Percentiles rank a stretch among this genome's conserved stretches.
These are phyloP conservation scores for Lepidostoma basale DNA, from an alignment of 1,140 invertebrate species.

Conservation along the genomic window DNA sequence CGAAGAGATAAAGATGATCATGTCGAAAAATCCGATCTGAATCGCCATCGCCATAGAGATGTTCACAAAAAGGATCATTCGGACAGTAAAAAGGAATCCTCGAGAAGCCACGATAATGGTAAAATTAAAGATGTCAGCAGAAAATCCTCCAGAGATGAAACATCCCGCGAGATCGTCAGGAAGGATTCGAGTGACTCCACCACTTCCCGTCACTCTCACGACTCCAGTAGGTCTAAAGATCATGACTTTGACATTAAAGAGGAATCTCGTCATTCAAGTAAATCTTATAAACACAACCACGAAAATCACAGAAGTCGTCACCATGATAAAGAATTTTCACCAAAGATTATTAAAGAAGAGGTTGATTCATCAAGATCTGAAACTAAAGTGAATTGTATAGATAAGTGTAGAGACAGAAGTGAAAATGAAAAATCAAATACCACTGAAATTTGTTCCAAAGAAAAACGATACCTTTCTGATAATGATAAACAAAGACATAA, in stretches of 20 bases:
- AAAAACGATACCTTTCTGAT: slow-evolving; percentile 35
- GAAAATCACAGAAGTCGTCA: slow-evolving; percentile 42
- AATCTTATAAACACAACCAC: slow-evolving; percentile 32
- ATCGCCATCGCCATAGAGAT: slow-evolving; percentile 40
- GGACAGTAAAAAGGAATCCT: slow-evolving; percentile 35
- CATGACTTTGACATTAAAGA: slow-evolving; percentile 56
- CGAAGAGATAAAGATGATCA: slow-evolving; percentile 43
- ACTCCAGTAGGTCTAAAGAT: slow-evolving; percentile 56
- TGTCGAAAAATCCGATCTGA: slow-evolving; percentile 32
- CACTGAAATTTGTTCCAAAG: slow-evolving; percentile 30
- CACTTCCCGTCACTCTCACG: slow-evolving; percentile 58
- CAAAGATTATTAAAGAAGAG: slow-evolving; percentile 39
- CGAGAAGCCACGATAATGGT: slow-evolving; percentile 46
- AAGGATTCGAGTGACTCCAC: slow-evolving; percentile 62
- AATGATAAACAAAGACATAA: slow-evolving; percentile 59
- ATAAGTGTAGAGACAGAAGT: slow-evolving; percentile 29
- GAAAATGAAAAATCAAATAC: slow-evolving; percentile 31
- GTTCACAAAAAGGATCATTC: slow-evolving; percentile 39
- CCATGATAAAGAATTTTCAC: slow-evolving; percentile 41
- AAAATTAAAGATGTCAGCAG: slow-evolving; percentile 51
- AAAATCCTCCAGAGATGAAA: slow-evolving; percentile 58
- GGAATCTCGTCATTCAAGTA: slow-evolving; percentile 45
- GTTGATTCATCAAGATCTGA: slow-evolving; percentile 13
- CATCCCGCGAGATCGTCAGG: slow-evolving; percentile 53
- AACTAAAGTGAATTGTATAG: slow-evolving; percentile 24